Percentiles rank a stretch among this genome's conserved stretches.
Conservation (phyloP, 1,140 invertebrate genomes). For the Trichonephila clavipes region DNA sequence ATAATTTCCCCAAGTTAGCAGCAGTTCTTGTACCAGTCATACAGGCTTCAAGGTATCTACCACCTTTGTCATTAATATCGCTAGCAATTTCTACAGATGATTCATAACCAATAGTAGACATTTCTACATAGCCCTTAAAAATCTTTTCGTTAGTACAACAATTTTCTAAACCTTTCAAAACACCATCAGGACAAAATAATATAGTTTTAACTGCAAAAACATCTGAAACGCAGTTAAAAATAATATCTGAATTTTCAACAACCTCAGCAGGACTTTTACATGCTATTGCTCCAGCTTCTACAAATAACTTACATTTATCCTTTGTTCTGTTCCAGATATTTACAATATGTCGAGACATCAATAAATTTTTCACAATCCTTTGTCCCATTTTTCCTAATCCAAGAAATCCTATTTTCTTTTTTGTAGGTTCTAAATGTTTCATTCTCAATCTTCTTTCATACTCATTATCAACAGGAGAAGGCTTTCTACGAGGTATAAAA, state of each 20-base stretch:
- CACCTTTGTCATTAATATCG: constrained; percentile 92
- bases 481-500: no score
- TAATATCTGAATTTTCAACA: no score
- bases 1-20: neutral
- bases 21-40: neutral
- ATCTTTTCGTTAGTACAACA: no score
- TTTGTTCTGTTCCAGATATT: constrained; percentile 96
- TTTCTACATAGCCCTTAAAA: constrained; percentile 92
- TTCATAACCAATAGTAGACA: constrained; percentile 96
- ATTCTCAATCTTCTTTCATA: no score
- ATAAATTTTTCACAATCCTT: constrained; percentile 96
- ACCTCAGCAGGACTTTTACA: constrained; percentile 95
- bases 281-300: constrained; percentile 87
- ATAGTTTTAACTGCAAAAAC: constrained; percentile 96
- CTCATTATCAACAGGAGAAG: no score
- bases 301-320: constrained; percentile 91
- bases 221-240: constrained; percentile 95
- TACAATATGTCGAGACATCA: constrained; percentile 96
- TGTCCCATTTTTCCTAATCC: constrained; percentile 98
- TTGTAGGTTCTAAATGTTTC: constrained; percentile 86
- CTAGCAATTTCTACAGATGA: constrained; percentile 96
- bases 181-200: constrained; percentile 97
- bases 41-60: constrained; percentile 92
- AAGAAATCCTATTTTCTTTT: no score
- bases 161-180: constrained; percentile 90